Evolutionary conservation across 2,113 vertebrate species (phyloP), one percentile per base, ranked within the genome.

Genomic region (Lophius piscatorius): DNA sequence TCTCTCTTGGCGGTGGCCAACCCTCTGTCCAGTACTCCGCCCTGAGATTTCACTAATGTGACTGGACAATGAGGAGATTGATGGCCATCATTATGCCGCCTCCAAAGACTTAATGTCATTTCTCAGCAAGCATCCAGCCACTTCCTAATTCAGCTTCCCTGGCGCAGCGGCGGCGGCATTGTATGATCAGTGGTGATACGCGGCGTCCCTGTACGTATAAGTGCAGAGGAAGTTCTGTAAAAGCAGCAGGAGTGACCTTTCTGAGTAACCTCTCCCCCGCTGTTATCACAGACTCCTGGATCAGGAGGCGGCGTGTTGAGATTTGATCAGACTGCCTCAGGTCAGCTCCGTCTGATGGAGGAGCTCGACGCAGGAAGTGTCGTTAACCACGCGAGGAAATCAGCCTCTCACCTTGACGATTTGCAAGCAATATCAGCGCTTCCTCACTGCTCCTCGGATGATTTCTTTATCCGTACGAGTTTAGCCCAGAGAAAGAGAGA

Each of bases 391-490:
- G 89, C 87, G 89, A 81, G 87, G 84, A 88, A 90, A 85, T 88
- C 88, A 87, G 86, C 78, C 88, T 85, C 80, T 92, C 86, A 16
- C 76, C 83, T 64, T 55, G 44, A 80, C 87, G 73, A 56, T 88
- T 62, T 64, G 89, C 88, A 76, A 90, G 89, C 90, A 83, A 87
- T 92, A 91, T 90, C 76, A 33, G 81, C 73, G 63, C 88, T 83
- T 70, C 88, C 84, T 81, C 87, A 82, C 86, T 83, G 88, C 84
- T 86, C 86, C 80, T 75, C 83, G 85, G 89, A 89, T 89, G 92
- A 94, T 93, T 93, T 93, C 90, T 93, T 83, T 92, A 88, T 93
- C 91, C 80, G 67, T 76, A 69, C 74, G 80, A 87, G 80, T 91
- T 91, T 88, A 90, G 83, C 87, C 67, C 72, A 84, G 79, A 80